These are phyloP conservation scores for Ophonus ardosiacus DNA, from an alignment of 2,888 invertebrate genomes.

Conservation along the genomic window DNA sequence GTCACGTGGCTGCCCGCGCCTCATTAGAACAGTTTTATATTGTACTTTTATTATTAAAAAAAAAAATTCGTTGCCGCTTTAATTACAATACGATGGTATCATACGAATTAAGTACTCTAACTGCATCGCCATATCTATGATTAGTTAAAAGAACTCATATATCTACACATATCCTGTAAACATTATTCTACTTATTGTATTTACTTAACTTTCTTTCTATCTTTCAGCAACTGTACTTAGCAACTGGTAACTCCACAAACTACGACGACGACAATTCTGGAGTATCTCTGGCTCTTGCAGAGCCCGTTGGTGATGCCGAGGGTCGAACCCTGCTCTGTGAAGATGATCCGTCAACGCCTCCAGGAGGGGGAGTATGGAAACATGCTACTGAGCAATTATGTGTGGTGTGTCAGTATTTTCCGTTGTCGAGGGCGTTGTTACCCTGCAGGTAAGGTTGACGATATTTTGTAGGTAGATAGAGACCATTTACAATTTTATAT, in stretches of 20 bases:
- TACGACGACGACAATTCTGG: constrained; percentile 76
- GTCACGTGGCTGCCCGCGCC: too few species aligned
- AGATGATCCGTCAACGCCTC: constrained; percentile 72
- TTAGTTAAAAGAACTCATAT: too few species aligned
- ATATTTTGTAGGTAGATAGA: neutral
- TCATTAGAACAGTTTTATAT: too few species aligned
- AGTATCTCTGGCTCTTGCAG: constrained; percentile 78
- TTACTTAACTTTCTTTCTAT: constrained; percentile 7
- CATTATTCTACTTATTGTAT: neutral
- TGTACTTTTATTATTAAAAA: too few species aligned
- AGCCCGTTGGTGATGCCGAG: constrained; percentile 76
- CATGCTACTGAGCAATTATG: constrained; percentile 82
- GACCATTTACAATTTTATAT: too few species aligned
- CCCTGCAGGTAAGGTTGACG: constrained; percentile 80
- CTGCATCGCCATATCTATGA: too few species aligned
- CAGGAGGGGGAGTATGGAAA: constrained; percentile 77
- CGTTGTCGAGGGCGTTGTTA: constrained; percentile 87
- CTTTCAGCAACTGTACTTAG: constrained; percentile 86
- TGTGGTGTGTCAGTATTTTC: constrained; percentile 89
- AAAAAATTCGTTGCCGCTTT: too few species aligned
- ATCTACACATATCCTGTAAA: neutral
- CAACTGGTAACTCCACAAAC: constrained; percentile 81
- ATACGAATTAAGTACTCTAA: too few species aligned
- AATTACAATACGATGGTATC: too few species aligned
- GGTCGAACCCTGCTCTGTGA: constrained; percentile 72